Evolutionary conservation across 2,888 invertebrate species (phyloP), one percentile per base, ranked within the genome.

Genomic region (Drosophila multiciliata): DNA sequence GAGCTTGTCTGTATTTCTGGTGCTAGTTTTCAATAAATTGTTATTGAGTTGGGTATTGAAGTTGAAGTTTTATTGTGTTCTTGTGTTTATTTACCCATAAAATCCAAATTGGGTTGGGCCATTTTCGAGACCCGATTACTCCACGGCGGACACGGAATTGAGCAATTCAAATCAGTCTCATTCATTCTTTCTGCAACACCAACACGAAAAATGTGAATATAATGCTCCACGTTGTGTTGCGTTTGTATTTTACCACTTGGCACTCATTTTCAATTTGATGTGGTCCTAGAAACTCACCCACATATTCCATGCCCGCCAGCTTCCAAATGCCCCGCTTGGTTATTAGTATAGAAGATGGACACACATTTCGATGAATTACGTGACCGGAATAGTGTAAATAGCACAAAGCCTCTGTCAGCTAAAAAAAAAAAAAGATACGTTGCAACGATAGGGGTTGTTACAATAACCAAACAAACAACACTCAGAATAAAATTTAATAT

Each of bases 281-380:
- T 26, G 11, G 11, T 50, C 26, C 26, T 81, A 38, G 15, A 35
- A 38, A 91, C 89, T 89, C 94, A 97, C 98, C 98, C 81, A 96
- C 95, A 93, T 99, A 99, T 92, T 99, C 98, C 77, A 99, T 95
- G 33, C 99, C 99, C 57, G 97, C 97, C 70, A 99, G 95, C 93
- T 99, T 99, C 99, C 99, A 99, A 49, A 98, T 97, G 78, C 99
- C 98, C 67, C 96, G 95, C 92, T 97, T 97, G 60, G 98, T 98
- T 78, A 99, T 96, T 84, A 99, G 95, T 86, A 99, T 96, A 84
- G 97, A 97, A 82, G 96, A 96, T 3, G 99, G 99, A 92, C 97
- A 98, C 52, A 99, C 96, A 94, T 99, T 99, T 89, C 98, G 96
- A 93, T 99, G 99, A 78, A 99, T 95, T 90, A 97, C 95, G 93